Evolutionary conservation across 1,140 invertebrate species (phyloP), one percentile per base, ranked within the genome.

Genomic region (Diachasma alloeum): DNA sequence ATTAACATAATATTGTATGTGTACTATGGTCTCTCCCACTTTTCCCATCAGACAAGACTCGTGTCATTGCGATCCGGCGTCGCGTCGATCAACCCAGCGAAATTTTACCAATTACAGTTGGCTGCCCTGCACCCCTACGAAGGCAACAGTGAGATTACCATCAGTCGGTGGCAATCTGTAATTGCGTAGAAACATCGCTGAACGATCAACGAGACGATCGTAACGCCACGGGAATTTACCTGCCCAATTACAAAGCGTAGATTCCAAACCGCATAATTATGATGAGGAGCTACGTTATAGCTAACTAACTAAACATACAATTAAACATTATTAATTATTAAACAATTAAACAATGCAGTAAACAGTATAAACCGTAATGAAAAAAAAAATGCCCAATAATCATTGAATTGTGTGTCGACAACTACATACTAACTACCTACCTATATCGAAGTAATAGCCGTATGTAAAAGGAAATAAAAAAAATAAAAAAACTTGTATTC

Each of bases 391-490:
- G 85, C 87, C 84, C 88, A 90, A 85, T 90, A 90, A 90, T 85
- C 88, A 90, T 90, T 87, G 78, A 90, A 90, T 90, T 90, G 88
- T 90, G 88, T 90, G 88, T 90, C 88, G 88, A 89, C 88, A 90
- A 90, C 88, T 90, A 90, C 88, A 90, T 90, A 90, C 88, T 90
- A 85, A 86, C 72, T 89, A 90, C 88, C 88, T 88, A 89, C 87
- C 88, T 90, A 90, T 90, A 90, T 90, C 85, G 88, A 90, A 90
- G 84, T 90, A 90, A 90, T 90, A 90, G 89, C 88, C 88, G 88
- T 90, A 89, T 90, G 87, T 90, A 90, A 90, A 90, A 90, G 84
- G 83, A 86, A 89, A 77, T 48, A 66, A 77, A 78, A 39, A 39
- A 80, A 79, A 84, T 81, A 89, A 87, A 79, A 81, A 85, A 82